Conservation (phyloP, 2,113 vertebrate genomes). For the Baryphthengus martii region DNA sequence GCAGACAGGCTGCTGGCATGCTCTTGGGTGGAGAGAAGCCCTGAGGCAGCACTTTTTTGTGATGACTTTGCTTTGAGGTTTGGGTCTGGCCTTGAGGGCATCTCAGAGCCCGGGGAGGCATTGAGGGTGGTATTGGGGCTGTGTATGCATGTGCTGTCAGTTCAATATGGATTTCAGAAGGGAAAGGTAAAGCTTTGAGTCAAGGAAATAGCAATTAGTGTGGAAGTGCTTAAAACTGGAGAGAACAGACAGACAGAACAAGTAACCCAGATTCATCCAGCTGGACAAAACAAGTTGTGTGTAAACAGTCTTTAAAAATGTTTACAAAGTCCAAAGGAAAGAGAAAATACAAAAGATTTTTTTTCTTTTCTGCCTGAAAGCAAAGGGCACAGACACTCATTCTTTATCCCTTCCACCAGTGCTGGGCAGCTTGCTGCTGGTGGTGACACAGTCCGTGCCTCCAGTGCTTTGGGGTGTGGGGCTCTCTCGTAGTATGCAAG, state of each 20-base stretch:
- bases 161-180: neutral
- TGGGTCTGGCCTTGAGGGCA: neutral
- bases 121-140: neutral
- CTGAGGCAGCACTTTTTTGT: neutral
- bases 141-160: neutral
- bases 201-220: neutral
- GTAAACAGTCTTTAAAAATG: neutral
- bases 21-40: neutral
- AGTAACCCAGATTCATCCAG: neutral
- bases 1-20: accelerated
- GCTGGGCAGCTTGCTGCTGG: neutral
- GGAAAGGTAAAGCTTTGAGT: neutral
- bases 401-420: neutral
- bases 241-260: neutral
- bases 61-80: neutral
- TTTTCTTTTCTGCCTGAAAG: neutral
- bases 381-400: neutral
- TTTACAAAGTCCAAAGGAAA: neutral
- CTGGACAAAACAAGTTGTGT: neutral
- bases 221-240: neutral
- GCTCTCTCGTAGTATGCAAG: neutral
- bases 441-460: neutral
- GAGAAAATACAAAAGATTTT: neutral
- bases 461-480: neutral
- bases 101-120: neutral